Conservation (phyloP, 2,888 invertebrate species). For the Lasioglossum villosulum region DNA sequence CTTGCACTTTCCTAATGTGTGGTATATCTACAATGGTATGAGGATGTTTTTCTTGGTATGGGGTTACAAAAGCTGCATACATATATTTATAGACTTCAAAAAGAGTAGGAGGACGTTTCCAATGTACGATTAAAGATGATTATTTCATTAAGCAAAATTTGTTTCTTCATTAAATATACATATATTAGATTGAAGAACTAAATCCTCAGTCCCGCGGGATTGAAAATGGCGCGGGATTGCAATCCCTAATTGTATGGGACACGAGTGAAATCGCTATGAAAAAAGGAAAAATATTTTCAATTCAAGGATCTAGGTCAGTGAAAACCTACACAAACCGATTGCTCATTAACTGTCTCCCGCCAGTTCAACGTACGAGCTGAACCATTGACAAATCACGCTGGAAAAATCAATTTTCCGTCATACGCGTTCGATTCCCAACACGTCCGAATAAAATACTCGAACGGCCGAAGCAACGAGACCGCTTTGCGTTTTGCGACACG, state of each 20-base stretch:
- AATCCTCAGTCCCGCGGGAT: no score
- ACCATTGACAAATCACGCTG: slow-evolving; percentile 46
- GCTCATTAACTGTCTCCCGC: slow-evolving; percentile 30
- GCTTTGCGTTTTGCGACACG: slow-evolving; percentile 15
- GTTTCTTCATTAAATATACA: no score
- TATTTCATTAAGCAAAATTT: no score
- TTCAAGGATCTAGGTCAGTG: slow-evolving; percentile 29
- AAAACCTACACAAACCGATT: slow-evolving; percentile 26
- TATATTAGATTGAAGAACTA: no score
- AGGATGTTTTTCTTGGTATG: no score
- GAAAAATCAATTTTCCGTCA: slow-evolving; percentile 43
- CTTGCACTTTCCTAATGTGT: no score
- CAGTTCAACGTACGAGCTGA: background rate
- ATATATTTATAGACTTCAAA: no score
- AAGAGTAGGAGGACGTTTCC: no score
- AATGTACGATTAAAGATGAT: no score
- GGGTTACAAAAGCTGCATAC: no score
- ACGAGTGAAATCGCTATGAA: background rate
- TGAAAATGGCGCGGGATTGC: no score
- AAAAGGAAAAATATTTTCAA: background rate
- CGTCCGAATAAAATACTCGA: slow-evolving; percentile 19
- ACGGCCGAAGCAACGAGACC: background rate
- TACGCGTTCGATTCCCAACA: slow-evolving; percentile 13
- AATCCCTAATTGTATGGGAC: background rate
- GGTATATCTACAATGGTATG: no score